phyloP scores from a whole-genome alignment of 2,113 vertebrate genomes.

The Andinoacara biseriatus region DNA sequence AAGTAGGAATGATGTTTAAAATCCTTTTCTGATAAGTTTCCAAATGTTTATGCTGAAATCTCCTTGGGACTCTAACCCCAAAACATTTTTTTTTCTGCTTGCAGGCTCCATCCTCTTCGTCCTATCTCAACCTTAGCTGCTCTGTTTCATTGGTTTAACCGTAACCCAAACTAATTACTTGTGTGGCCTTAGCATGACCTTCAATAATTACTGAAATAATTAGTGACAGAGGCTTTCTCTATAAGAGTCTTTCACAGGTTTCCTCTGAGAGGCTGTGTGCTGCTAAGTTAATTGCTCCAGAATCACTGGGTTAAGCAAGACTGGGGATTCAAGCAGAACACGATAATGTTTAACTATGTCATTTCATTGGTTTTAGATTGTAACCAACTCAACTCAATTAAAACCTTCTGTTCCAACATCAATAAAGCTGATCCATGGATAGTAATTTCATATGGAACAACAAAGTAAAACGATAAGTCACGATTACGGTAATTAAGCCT shows the following conservation, averaged over 20 bases:
- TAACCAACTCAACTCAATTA: slow-evolving; percentile 17
- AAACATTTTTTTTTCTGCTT: background rate
- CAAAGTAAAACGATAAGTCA: slow-evolving; percentile 17
- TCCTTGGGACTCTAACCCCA: background rate
- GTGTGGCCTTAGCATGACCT: slow-evolving; percentile 14
- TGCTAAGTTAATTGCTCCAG: slow-evolving; percentile 22
- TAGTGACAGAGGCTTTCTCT: slow-evolving; percentile 16
- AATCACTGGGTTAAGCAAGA: slow-evolving; percentile 22
- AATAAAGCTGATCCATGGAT: background rate
- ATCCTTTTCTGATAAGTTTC: background rate
- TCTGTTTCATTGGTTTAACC: slow-evolving; percentile 5
- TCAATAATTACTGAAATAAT: slow-evolving; percentile 45
- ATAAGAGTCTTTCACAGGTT: slow-evolving; percentile 11
- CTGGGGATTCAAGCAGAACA: slow-evolving; percentile 13
- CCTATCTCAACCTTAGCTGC: background rate
- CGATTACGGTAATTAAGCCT: background rate
- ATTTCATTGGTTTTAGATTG: background rate
- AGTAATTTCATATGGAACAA: background rate
- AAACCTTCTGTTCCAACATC: slow-evolving; percentile 5
- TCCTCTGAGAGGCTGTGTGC: slow-evolving; percentile 2
- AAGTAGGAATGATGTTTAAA: background rate
- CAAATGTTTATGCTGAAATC: background rate
- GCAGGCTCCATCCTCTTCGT: background rate
- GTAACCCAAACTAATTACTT: slow-evolving; percentile 36
- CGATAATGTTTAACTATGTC: slow-evolving; percentile 4